Conservation (phyloP, 2,113 vertebrate genomes). For the Corythoichthys haematopterus region DNA sequence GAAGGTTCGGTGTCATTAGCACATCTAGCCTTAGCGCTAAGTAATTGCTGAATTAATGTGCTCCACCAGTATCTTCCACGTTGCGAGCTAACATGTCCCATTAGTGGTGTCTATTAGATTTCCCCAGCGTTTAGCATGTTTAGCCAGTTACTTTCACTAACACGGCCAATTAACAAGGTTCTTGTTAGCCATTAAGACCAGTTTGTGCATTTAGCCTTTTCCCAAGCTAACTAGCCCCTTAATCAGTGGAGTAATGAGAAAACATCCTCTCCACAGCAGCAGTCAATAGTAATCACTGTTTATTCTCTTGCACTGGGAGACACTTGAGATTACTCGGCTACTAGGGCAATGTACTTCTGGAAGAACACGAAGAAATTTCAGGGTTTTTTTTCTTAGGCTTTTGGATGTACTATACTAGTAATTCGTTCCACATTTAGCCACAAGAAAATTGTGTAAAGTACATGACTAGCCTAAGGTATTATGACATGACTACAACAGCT, state of each 20-base stretch:
- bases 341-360: constrained; percentile 31
- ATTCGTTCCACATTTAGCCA: background rate
- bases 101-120: constrained; percentile 50
- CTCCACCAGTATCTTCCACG: constrained; percentile 34
- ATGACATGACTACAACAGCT: background rate
- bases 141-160: constrained; percentile 61
- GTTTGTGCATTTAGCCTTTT: constrained; percentile 61
- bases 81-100: constrained; percentile 48
- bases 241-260: constrained; percentile 98
- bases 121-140: constrained; percentile 50
- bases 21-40: constrained; percentile 41
- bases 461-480: background rate
- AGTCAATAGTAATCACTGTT: constrained; percentile 99
- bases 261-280: constrained; percentile 93
- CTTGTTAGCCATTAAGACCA: constrained; percentile 64
- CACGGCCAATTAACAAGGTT: constrained; percentile 58
- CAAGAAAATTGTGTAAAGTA: constrained; percentile 4
- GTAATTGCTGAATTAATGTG: constrained; percentile 48
- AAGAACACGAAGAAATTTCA: background rate
- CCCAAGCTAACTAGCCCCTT: constrained; percentile 74
- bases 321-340: constrained; percentile 78
- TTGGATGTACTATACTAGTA: background rate
- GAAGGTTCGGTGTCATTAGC: constrained; percentile 40
- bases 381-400: too few relatives aligned
- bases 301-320: constrained; percentile 97